Conservation (phyloP, 2,888 invertebrate genomes). For the Hololepta plana region DNA sequence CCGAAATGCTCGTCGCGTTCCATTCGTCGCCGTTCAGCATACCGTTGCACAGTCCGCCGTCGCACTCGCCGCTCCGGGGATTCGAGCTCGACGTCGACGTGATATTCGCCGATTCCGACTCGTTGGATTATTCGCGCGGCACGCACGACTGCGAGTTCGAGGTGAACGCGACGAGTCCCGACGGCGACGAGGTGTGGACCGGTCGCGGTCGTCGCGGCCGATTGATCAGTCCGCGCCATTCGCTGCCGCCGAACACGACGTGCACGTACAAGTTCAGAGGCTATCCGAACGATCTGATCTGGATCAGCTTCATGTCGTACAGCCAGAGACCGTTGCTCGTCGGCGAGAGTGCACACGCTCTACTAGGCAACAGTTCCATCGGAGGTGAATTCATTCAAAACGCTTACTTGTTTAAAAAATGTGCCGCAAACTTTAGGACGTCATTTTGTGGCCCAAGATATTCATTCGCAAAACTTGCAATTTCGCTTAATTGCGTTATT, state of each 20-base stretch:
- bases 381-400: constrained; percentile 10
- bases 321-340: constrained; percentile 56
- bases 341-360: constrained; percentile 22
- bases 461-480: too few relatives aligned
- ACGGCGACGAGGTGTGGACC: constrained; percentile 35
- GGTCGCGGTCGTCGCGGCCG: constrained; percentile 50
- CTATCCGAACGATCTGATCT: constrained; percentile 56
- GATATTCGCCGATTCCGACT: constrained; percentile 74
- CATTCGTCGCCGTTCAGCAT: constrained; percentile 72
- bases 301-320: constrained; percentile 71
- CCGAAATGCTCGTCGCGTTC: constrained; percentile 75
- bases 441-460: too few relatives aligned
- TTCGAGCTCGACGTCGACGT: constrained; percentile 80
- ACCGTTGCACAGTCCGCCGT: constrained; percentile 45
- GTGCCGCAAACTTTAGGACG: too few relatives aligned
- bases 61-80: constrained; percentile 53
- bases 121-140: constrained; percentile 60
- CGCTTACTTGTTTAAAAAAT: too few relatives aligned
- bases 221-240: constrained; percentile 57
- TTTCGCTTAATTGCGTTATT: too few relatives aligned
- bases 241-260: constrained; percentile 63
- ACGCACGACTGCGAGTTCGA: constrained; percentile 48
- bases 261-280: constrained; percentile 67
- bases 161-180: constrained; percentile 53
- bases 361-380: constrained; percentile 8